Evolutionary conservation across 2,888 invertebrate genomes (phyloP), one percentile per base, ranked within the genome.

Genomic region (Hofmannophila pseudospretella): DNA sequence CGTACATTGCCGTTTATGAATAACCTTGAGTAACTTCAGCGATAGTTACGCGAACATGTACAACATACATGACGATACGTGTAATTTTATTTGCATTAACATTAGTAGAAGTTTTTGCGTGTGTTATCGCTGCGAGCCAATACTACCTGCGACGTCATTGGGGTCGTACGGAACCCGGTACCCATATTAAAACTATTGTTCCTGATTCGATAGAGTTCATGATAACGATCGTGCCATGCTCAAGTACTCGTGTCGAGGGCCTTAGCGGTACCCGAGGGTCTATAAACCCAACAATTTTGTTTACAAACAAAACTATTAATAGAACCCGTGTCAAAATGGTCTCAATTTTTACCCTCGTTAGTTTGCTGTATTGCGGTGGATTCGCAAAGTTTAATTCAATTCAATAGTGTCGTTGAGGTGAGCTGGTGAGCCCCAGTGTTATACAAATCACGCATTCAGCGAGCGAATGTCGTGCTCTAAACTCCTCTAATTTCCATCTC

Each of bases 151-250:
- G 44, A 50, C 64, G 57, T 64, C 62, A 71, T 69, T 71, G 61
- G 68, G 68, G 64, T 71, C 74, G 67, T 54, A 56, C 44, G 48
- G 56, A 61, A 58, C 62, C 67, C 51, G 49, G 49, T 39, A 56
- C 16, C 5, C 5, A 16, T 56, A 56, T 60, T 65, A 62, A 62
- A 64, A 58, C 68, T 51, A 73, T 81, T 78, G 79, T 78, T 74
- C 68, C 69, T 62, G 59, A 51, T 62, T 68, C 65, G 61, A 72
- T 66, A 54, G 54, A 63, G 58, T 57, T 60, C 50, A 40, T 47
- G 73, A 77, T 78, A 77, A 63, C 51, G 54, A 73, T 70, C 70
- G 49, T 47, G 41, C 50, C 52, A 51, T 47, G 39, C 48, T 51
- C 44, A 40, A 45, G 47, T 43, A 47, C 49, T 56, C 48, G 36